Base-by-base conservation (phyloP, 2,888 invertebrate genomes). In the Ornithoptera priamus region DNA sequence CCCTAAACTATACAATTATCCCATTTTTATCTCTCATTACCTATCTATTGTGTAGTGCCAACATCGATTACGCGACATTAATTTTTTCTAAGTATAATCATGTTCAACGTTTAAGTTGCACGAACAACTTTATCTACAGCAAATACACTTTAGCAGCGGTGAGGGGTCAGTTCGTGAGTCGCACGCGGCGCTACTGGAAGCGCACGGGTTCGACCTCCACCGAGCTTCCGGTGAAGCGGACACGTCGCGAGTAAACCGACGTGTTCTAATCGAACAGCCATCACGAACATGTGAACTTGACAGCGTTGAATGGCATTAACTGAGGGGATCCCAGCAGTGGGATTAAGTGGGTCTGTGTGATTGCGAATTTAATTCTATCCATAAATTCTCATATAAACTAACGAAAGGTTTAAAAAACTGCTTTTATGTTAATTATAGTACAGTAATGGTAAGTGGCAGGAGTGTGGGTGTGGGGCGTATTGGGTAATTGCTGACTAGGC, bases 1-100 rank as follows among this genome's bases (percentile, higher is more conserved):
- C 3, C 78, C 82, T 85, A 84, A 83, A 85, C 85, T 88, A 81
- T 86, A 90, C 88, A 90, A 84, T 88, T 84, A 85, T 83, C 81
- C 6, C 39, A 39, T 39, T 70, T 36, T 70, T 30, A 30, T 30
- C 30, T 67, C 64, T 50, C 78, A 77, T 87, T 87, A 86, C 85
- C 90, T 90, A 90, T 87, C 87, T 88, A 85, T 77, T 78, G 76
- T 76, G 74, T 75, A 86, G 83, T 86, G 86, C 84, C 86, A 85
- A 88, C 86, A 86, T 84, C 82, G 73, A 85, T 59, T 75, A 73
- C 69, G 74, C 71, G 75, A 76, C 74, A 75, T 74, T 63, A 70
- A 69, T 72, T 72, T 66, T 67, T 73, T 72, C 74, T 59, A 64
- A n/a, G 72, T 46, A 69, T 65, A 69, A 75, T 72, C 30, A 76